Evolutionary conservation across 2,888 invertebrate species (phyloP), one percentile per base, ranked within the genome.

Genomic region (Diarsia dahlii): DNA sequence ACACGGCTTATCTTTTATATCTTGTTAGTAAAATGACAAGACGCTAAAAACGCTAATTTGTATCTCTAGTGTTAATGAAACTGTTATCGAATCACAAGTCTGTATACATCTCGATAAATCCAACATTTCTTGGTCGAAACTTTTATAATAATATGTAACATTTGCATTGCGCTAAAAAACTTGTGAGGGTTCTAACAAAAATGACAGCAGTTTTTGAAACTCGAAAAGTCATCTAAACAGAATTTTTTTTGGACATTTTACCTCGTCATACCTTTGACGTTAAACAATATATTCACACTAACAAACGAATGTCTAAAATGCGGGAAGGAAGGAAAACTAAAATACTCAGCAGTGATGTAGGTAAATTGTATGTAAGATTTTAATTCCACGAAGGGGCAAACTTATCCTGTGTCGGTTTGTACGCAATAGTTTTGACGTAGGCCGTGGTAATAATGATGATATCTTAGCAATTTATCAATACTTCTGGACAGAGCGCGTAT

Each of bases 321-420:
- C 10, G 8, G 60, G 70, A 78, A 80, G 70, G 79, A 80, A 80
- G 80, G 80, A 74, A 81, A 64, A 39, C n/a, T 10, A 54, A 39
- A 58, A 45, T 28, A 50, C 5, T 39, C 3, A 46, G 63, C 5
- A 46, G 63, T 82, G 78, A 82, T 83, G 63, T 58, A 39, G 12
- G n/a, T 54, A 60, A 60, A 28, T n/a, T 78, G 75, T 50, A 72
- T 12, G 46, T n/a, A 46, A 62, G 39, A 54, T 8, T 13, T 46
- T 39, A 20, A 20, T 80, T 64, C 74, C 18, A 45, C 48, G 13
- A 52, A 50, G 10, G 52, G 23, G 9, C 1, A 5, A 62, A 50
- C 34, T 74, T 23, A 28, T 45, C 13, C 12, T 5, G 9, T 46
- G 12, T 45, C 50, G 39, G 60, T 80, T n/a, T 52, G 58, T 23